A percentile compares a stretch with the other conserved stretches of the same genome.
Conservation (phyloP, 2,888 invertebrate genomes). For the Ennomos fuscantarius region DNA sequence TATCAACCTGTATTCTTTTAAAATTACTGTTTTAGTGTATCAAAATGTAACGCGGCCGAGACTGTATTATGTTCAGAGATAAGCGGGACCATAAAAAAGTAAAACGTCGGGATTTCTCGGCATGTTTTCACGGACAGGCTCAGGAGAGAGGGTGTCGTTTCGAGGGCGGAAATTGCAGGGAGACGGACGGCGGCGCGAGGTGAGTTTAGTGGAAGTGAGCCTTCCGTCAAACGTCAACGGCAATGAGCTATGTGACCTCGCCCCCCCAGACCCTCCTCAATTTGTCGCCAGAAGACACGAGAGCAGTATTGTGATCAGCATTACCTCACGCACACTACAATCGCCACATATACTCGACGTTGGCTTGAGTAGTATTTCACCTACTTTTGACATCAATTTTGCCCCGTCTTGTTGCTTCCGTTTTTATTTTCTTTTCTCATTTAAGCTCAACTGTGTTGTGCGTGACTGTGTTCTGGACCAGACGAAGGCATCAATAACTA, state of each 20-base stretch:
- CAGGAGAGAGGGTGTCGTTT: slow-evolving; percentile 66
- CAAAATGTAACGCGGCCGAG: slow-evolving; percentile 51
- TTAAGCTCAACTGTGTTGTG: no score
- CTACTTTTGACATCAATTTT: slow-evolving; percentile 9
- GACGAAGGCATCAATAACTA: no score
- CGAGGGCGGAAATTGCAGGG: slow-evolving; percentile 67
- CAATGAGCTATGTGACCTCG: slow-evolving; percentile 64
- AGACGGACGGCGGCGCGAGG: slow-evolving; percentile 57
- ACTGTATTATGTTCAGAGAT: slow-evolving; percentile 58
- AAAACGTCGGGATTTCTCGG: slow-evolving; percentile 62
- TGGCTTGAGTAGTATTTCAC: slow-evolving; percentile 12
- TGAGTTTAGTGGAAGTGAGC: slow-evolving; percentile 60
- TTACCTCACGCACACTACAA: slow-evolving; percentile 49
- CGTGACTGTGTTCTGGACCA: no score
- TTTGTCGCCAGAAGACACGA: slow-evolving; percentile 56
- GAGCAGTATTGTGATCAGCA: slow-evolving; percentile 50
- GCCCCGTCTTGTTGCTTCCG: neutral
- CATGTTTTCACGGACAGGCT: slow-evolving; percentile 56
- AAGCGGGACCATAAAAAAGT: slow-evolving; percentile 65
- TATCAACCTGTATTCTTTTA: slow-evolving; percentile 33
- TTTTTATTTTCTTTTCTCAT: neutral
- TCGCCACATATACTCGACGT: slow-evolving; percentile 36
- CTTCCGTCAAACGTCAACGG: slow-evolving; percentile 67
- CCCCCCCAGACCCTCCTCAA: slow-evolving; percentile 48
- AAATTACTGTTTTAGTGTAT: slow-evolving; percentile 41